Evolutionary conservation across 2,888 invertebrate species (phyloP), one percentile per base, ranked within the genome.

Genomic region (Lycocerus yunnanus): DNA sequence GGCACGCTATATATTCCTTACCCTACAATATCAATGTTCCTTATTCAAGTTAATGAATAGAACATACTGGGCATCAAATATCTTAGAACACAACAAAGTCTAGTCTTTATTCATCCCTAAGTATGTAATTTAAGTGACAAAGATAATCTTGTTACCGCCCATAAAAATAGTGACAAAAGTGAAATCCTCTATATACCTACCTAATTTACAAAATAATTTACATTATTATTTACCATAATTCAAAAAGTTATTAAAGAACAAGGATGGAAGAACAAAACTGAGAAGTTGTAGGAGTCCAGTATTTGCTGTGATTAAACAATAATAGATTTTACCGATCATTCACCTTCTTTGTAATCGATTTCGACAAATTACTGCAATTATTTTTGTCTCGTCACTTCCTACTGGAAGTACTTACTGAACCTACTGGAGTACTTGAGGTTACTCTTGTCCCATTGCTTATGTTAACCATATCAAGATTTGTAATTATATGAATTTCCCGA

Each of bases 301-400:
- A 76, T 76, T 73, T 76, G 76, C 74, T 60, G 82, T 82, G 83
- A 84, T 84, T 84, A 84, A 82, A 83, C 83, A 83, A 83, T n/a
- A n/a, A n/a, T n/a, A n/a, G n/a, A n/a, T n/a, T n/a, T n/a, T n/a
- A n/a, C n/a, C n/a, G n/a, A n/a, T n/a, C n/a, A n/a, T n/a, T n/a
- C n/a, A n/a, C n/a, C n/a, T n/a, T n/a, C n/a, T n/a, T n/a, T n/a
- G n/a, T n/a, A n/a, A n/a, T n/a, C n/a, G n/a, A n/a, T n/a, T n/a
- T n/a, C n/a, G n/a, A n/a, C n/a, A n/a, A n/a, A n/a, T n/a, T n/a
- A n/a, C n/a, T n/a, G n/a, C n/a, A n/a, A n/a, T n/a, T n/a, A n/a
- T n/a, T n/a, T n/a, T n/a, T n/a, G n/a, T n/a, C n/a, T n/a, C n/a
- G n/a, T n/a, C n/a, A n/a, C n/a, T n/a, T n/a, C n/a, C n/a, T n/a